phyloP scores from a whole-genome alignment of 2,888 invertebrate species.

The Griposia aprilina region DNA sequence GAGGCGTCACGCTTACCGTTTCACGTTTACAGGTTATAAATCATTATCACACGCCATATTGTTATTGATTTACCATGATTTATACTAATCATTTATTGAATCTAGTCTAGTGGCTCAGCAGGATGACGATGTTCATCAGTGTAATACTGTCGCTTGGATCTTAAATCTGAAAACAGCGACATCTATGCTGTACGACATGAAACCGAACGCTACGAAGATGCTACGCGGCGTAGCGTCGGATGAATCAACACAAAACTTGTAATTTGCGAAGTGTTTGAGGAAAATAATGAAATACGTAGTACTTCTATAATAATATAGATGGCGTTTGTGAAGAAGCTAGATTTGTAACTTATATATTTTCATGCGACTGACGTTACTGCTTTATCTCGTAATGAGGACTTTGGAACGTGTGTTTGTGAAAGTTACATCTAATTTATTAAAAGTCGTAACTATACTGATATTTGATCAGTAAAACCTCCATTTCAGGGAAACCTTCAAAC shows the following conservation, averaged over 20 bases:
- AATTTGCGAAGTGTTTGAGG: neutral
- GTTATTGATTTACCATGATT: neutral
- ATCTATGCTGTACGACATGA: slow-evolving; percentile 29
- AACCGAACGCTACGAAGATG: slow-evolving; percentile 23
- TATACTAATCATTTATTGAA: neutral
- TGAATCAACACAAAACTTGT: slow-evolving; percentile 1
- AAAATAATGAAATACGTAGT: slow-evolving; percentile 6
- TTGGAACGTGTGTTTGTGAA: neutral
- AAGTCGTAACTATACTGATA: neutral
- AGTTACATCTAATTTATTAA: neutral
- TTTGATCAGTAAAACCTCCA: neutral
- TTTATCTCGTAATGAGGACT: neutral
- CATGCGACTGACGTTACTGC: neutral
- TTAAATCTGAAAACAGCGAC: slow-evolving; percentile 29
- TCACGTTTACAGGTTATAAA: neutral
- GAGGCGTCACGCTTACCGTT: neutral
- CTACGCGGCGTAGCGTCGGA: slow-evolving; percentile 10
- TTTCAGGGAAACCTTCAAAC: neutral
- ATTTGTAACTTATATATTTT: neutral
- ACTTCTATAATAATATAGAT: slow-evolving; percentile 7
- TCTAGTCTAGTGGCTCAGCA: neutral
- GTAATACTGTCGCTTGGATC: neutral
- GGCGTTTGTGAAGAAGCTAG: slow-evolving; percentile 4
- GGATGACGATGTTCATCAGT: neutral
- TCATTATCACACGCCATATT: neutral